Percentiles rank a stretch among this genome's conserved stretches.
Evolutionary conservation across 2,888 invertebrate species (phyloP).

Genomic region (Blera fallax): DNA sequence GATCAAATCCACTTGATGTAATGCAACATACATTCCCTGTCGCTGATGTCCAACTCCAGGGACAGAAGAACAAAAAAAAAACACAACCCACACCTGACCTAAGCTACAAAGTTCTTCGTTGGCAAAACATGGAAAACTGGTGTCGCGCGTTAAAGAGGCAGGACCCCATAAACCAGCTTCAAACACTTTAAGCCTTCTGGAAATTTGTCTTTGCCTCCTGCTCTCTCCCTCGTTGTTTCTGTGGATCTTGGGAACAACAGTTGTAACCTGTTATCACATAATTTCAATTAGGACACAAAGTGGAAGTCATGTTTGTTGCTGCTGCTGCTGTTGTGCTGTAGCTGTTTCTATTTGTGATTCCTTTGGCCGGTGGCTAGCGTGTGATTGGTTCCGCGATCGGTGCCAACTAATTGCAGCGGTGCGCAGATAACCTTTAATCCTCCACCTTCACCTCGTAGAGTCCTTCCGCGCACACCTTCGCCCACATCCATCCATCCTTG

Average conservation of each 20-base stretch:
- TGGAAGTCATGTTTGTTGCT: slow-evolving; percentile 71
- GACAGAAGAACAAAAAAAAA: slow-evolving; percentile 9
- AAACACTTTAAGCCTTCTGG: slow-evolving; percentile 64
- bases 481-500: neutral
- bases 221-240: neutral
- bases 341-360: slow-evolving; percentile 36
- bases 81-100: slow-evolving; percentile 53
- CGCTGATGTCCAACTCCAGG: slow-evolving; percentile 54
- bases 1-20: slow-evolving; percentile 71
- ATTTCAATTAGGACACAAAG: slow-evolving; percentile 73
- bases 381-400: slow-evolving; percentile 73
- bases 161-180: slow-evolving; percentile 68
- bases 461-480: slow-evolving; percentile 15
- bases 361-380: slow-evolving; percentile 62
- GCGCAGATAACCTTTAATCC: slow-evolving; percentile 72
- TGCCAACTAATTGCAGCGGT: slow-evolving; percentile 72
- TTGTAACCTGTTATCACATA: slow-evolving; percentile 73
- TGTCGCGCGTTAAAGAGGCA: slow-evolving; percentile 70
- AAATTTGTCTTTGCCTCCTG: slow-evolving; percentile 12
- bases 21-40: slow-evolving; percentile 66
- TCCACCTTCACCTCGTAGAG: slow-evolving; percentile 47
- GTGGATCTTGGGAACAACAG: slow-evolving; percentile 58
- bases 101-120: slow-evolving; percentile 37
- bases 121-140: slow-evolving; percentile 69
- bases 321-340: slow-evolving; percentile 46